These are phyloP conservation scores for Stenopsyche tienmushanensis DNA, from an alignment of 1,140 invertebrate genomes.

Conservation along the genomic window DNA sequence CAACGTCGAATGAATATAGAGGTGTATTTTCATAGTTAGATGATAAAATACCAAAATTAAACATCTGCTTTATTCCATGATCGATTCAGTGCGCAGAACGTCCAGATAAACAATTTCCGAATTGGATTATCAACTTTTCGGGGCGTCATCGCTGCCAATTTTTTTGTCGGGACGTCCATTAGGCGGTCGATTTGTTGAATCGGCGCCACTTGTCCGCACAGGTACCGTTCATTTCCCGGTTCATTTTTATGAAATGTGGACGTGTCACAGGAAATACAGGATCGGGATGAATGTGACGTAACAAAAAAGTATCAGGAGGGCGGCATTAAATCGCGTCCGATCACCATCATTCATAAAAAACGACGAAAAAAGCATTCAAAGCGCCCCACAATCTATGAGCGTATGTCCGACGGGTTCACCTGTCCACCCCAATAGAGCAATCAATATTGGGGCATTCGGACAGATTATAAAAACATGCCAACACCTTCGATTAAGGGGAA, in stretches of 20 bases:
- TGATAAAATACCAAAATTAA: no score
- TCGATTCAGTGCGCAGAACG: no score
- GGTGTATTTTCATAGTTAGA: no score
- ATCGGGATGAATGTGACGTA: neutral
- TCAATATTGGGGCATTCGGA: conserved; percentile 33
- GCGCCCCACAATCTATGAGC: conserved; percentile 21
- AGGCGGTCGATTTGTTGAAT: no score
- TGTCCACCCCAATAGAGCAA: conserved; percentile 29
- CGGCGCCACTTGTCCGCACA: no score
- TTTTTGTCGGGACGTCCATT: no score
- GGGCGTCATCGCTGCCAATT: no score
- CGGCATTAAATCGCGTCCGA: conserved; percentile 24
- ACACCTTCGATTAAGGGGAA: conserved; percentile 13
- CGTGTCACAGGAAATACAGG: neutral
- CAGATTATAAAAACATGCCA: conserved; percentile 32
- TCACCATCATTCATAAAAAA: conserved; percentile 25
- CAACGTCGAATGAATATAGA: neutral
- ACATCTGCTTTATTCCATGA: no score
- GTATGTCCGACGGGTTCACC: conserved; percentile 1
- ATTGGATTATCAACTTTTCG: no score
- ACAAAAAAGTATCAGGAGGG: neutral
- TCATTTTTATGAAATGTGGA: neutral
- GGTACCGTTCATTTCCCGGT: no score
- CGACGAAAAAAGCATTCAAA: conserved; percentile 18
- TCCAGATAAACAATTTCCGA: no score